These are phyloP conservation scores for Microctonus aethiopoides DNA, from an alignment of 2,888 invertebrate genomes.

Conservation along the genomic window DNA sequence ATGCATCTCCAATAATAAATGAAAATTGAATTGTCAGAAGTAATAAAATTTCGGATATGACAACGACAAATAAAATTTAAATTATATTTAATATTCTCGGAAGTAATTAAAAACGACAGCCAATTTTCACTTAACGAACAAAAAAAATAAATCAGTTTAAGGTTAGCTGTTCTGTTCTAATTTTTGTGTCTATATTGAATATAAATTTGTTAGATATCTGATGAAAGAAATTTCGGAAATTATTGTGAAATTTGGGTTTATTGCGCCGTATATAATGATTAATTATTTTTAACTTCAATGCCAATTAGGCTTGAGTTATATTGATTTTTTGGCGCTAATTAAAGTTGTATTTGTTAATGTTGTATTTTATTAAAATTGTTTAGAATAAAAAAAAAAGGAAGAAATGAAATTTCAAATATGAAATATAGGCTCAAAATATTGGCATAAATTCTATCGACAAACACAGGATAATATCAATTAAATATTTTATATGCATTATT, in stretches of 20 bases:
- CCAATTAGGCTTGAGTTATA: constrained; percentile 1
- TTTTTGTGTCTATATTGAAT: background rate
- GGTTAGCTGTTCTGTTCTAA: constrained; percentile 2
- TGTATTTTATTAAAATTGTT: constrained; percentile 10
- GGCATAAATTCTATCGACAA: background rate
- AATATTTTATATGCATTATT: constrained; percentile 44
- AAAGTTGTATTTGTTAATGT: constrained; percentile 11
- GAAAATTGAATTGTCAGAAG: constrained; percentile 27
- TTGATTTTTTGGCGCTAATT: background rate
- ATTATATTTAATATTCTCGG: constrained; percentile 50
- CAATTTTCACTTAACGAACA: constrained; percentile 53
- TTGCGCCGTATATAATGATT: background rate
- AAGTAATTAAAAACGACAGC: constrained; percentile 63
- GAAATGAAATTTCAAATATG: background rate
- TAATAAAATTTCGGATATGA: constrained; percentile 15
- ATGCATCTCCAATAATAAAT: constrained; percentile 42
- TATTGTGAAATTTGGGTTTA: background rate
- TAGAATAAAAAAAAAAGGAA: background rate
- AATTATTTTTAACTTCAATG: background rate
- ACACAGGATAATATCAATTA: background rate
- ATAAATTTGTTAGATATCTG: background rate
- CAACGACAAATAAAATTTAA: constrained; percentile 36
- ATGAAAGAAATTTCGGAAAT: background rate
- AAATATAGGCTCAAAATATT: background rate
- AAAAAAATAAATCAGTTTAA: constrained; percentile 16